phyloP scores from a whole-genome alignment of 2,888 invertebrate species.

The Ommatoiulus sabulosus region DNA sequence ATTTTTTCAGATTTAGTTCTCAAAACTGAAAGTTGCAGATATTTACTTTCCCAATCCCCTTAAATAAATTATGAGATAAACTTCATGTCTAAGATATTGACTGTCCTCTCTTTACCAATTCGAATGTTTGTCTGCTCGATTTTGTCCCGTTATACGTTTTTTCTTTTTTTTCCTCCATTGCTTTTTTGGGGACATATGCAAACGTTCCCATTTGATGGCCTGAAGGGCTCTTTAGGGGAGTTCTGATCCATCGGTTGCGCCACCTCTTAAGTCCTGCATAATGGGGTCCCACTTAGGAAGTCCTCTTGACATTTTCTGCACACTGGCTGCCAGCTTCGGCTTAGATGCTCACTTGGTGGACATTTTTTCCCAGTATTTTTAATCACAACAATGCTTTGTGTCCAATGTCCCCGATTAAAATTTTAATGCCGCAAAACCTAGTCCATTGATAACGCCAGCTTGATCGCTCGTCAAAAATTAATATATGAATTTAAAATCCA shows the following conservation, averaged over 20 bases:
- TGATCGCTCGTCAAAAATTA: not conserved
- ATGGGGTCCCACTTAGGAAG: slow-evolving; percentile 23
- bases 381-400: not conserved
- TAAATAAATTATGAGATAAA: not conserved
- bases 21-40: too few species aligned
- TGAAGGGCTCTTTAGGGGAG: not conserved
- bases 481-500: not conserved
- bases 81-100: not conserved
- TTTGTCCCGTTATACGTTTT: not conserved
- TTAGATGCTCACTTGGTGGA: slow-evolving; percentile 9
- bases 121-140: not conserved
- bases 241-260: not conserved
- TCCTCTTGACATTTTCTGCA: slow-evolving; percentile 17
- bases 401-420: not conserved
- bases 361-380: not conserved
- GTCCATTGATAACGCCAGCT: not conserved
- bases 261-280: slow-evolving; percentile 25
- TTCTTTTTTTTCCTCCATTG: not conserved
- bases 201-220: not conserved
- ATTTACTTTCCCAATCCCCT: too few species aligned
- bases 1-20: too few species aligned
- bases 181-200: not conserved
- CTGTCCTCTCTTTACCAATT: not conserved
- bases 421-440: not conserved
- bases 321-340: not conserved